Evolutionary conservation across 92 coral and sea anemone genomes (phyloP).

Genomic region (Paramuricea clavata): DNA sequence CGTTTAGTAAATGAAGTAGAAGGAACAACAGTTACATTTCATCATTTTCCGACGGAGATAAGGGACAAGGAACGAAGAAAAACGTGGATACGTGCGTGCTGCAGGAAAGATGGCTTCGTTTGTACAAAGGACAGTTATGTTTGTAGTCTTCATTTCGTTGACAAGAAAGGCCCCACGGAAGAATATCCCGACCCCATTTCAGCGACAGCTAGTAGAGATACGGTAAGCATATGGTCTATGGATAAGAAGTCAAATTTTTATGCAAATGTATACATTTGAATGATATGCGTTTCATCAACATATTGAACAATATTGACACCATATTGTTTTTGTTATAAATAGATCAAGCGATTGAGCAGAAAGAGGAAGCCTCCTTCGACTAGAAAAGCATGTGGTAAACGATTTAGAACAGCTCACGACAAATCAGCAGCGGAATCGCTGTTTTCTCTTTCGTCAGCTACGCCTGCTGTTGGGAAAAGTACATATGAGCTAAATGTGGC

Average conservation of each 20-base stretch:
- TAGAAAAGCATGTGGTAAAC: background rate
- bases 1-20: background rate
- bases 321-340: background rate
- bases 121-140: background rate
- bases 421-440: background rate
- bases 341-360: background rate
- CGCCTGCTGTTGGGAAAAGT: background rate
- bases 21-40: background rate
- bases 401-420: background rate
- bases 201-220: slow-evolving; percentile 23
- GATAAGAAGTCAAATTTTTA: background rate
- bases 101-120: background rate
- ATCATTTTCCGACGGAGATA: background rate
- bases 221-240: slow-evolving; percentile 3
- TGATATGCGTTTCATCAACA: background rate
- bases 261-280: background rate
- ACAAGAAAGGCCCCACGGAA: slow-evolving; percentile 17
- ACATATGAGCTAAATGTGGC: background rate
- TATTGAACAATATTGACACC: background rate
- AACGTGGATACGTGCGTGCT: background rate
- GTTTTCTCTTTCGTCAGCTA: background rate
- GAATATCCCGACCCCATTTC: slow-evolving; percentile 23
- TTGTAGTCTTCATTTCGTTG: background rate
- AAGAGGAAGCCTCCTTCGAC: background rate
- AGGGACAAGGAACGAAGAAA: background rate